Percentiles rank a stretch among this genome's conserved stretches.
These are phyloP conservation scores for Zosterops pallidus DNA, from an alignment of 2,113 vertebrate genomes.

Conservation along the genomic window DNA sequence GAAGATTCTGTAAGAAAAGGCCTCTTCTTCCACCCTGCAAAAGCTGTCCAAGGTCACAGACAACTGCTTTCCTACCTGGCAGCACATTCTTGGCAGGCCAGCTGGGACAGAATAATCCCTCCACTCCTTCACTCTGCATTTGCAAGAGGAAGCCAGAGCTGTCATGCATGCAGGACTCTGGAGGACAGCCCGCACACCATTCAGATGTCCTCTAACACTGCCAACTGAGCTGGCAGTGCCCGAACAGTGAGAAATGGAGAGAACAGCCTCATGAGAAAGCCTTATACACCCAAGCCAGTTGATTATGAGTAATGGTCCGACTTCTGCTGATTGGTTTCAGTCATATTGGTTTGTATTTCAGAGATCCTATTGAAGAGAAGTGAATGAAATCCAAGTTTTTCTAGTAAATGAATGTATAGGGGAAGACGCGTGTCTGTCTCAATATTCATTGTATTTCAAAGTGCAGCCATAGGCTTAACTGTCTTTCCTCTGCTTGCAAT, in stretches of 20 bases:
- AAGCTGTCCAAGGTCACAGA: background rate
- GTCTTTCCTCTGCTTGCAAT: background rate
- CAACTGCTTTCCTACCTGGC: background rate
- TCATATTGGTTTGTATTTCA: background rate
- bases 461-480: background rate
- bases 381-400: background rate
- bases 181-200: accelerated
- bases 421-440: background rate
- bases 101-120: background rate
- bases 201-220: background rate
- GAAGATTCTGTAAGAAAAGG: background rate
- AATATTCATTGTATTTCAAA: background rate
- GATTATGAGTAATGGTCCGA: background rate
- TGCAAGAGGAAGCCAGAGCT: background rate
- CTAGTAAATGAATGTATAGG: background rate
- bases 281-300: background rate
- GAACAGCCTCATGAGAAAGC: background rate
- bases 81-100: background rate
- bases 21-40: background rate
- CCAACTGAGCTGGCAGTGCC: accelerated
- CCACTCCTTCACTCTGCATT: accelerated
- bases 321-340: background rate
- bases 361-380: background rate
- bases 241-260: background rate
- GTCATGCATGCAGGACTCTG: background rate